Base-by-base conservation (phyloP, 1,140 invertebrate species). In the Neodiprion virginianus region DNA sequence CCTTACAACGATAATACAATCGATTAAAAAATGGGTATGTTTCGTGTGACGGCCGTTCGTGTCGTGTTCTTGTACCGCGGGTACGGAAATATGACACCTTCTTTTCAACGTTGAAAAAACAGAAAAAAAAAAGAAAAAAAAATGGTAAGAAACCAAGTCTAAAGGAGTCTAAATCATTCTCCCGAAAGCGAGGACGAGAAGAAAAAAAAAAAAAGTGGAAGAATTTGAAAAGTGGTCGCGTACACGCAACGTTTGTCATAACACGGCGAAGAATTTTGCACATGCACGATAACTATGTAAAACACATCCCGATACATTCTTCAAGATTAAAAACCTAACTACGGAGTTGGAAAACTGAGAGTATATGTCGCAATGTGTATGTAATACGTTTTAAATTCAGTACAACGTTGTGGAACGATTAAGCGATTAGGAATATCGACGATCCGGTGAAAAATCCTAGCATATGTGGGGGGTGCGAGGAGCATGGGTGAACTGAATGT, bases 391-490 rank as follows among this genome's bases (percentile, higher is more conserved):
- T 61, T 14, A 14, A 17, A 14, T 61, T 61, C 53, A 61, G 53
- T 61, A 61, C 53, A 61, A 40, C 28, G 28, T 40, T 40, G 28
- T 61, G 0, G 53, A 61, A 61, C 11, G 53, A 14, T 61, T 61
- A 61, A 12, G 28, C 28, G 28, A 40, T 40, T 40, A 5, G 2
- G 28, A 2, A 5, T 40, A 40, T 61, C n/a, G 11, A 61, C 53
- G 53, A 48, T 48, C 21, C 14, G 28, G 17, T 21, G n/a, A 48
- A 11, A 17, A n/a, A 53, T 69, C 72, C 84, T 88, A 88, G 84
- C 86, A 88, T 85, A 88, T 87, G 80, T 85, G 84, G 70, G 87
- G 87, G 23, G 87, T 88, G 79, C 85, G 86, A 28, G 86, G 86
- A 70, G 86, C 84, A 53, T 88, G 85, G 76, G 86, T 88, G 77